Evolutionary conservation across 2,113 vertebrate genomes (phyloP).

Genomic region (Rhegmatorhina hoffmannsi): DNA sequence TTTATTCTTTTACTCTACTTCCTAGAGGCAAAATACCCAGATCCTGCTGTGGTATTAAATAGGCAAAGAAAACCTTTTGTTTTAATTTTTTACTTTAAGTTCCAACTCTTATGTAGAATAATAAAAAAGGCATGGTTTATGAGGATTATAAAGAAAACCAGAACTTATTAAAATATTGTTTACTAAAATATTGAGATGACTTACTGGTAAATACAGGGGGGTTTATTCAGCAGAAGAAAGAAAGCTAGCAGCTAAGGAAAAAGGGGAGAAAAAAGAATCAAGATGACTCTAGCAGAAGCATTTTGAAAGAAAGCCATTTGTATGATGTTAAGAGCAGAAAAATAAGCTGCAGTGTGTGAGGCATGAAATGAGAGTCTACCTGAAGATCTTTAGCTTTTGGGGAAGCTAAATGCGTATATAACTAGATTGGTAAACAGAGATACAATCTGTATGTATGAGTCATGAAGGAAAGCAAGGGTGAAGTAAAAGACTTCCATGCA

Average conservation of each 20-base stretch:
- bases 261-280: background rate
- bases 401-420: background rate
- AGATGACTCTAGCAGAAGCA: background rate
- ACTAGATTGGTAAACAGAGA: background rate
- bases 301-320: background rate
- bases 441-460: background rate
- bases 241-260: background rate
- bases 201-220: background rate
- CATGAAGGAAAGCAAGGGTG: background rate
- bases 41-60: background rate
- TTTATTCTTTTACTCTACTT: background rate
- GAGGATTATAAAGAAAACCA: background rate
- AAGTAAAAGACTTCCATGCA: background rate
- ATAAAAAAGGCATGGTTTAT: background rate
- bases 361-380: background rate
- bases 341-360: background rate
- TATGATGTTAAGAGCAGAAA: background rate
- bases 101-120: background rate
- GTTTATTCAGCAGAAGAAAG: background rate
- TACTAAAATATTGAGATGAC: background rate
- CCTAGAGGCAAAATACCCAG: background rate
- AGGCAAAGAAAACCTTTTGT: background rate
- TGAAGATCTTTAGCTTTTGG: background rate
- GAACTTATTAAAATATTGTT: background rate
- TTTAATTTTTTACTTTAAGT: background rate